phyloP scores from a whole-genome alignment of 1,140 invertebrate species.

The Saxidomus purpurata region DNA sequence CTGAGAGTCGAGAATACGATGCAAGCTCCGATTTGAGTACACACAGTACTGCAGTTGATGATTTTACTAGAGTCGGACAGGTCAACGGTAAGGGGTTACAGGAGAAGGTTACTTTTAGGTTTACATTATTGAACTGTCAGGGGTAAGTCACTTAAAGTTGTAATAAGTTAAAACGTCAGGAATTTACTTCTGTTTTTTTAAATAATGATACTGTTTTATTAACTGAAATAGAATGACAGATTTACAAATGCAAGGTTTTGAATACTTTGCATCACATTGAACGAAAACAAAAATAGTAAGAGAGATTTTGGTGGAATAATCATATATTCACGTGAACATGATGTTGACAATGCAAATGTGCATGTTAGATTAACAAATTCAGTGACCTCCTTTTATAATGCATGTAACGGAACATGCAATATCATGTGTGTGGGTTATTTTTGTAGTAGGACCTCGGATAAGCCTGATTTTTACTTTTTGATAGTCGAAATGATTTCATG shows the following conservation, averaged over 20 bases:
- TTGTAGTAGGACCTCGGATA: not conserved
- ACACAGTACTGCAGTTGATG: no score
- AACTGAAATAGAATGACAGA: not conserved
- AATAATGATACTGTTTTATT: not conserved
- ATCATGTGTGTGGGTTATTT: not conserved
- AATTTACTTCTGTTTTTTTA: not conserved
- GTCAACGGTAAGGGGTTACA: not conserved
- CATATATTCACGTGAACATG: not conserved
- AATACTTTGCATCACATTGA: not conserved
- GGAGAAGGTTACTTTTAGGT: not conserved
- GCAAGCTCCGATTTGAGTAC: no score
- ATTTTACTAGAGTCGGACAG: not conserved
- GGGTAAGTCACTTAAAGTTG: not conserved
- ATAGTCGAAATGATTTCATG: no score
- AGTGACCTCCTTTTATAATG: no score
- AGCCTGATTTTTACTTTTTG: no score
- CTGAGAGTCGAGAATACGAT: no score
- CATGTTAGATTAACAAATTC: no score
- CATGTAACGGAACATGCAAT: no score
- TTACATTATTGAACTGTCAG: not conserved
- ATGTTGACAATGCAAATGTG: not conserved
- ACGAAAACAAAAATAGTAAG: not conserved
- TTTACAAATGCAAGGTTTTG: not conserved
- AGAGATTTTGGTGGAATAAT: not conserved
- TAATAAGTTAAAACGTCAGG: not conserved